phyloP scores from a whole-genome alignment of 1,140 invertebrate genomes.

The Drosophila yakuba region DNA sequence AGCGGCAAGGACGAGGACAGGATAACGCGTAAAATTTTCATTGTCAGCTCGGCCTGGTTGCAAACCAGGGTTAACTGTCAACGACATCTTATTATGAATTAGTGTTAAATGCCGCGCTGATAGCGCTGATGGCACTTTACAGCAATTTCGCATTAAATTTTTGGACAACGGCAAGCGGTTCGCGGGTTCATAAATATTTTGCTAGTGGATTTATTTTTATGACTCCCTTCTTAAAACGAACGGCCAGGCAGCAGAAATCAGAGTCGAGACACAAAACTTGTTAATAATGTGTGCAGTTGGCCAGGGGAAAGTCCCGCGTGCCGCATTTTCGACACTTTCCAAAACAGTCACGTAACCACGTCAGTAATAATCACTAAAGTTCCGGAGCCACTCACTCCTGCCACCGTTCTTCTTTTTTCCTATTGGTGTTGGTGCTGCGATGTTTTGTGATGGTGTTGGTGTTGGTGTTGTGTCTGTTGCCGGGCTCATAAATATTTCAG shows the following conservation, averaged over 20 bases:
- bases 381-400: slow-evolving; percentile 55
- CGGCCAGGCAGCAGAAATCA: slow-evolving; percentile 34
- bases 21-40: slow-evolving; percentile 67
- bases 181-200: slow-evolving; percentile 74
- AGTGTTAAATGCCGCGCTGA: slow-evolving; percentile 81
- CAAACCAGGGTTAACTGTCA: slow-evolving; percentile 77
- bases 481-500: slow-evolving; percentile 76
- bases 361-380: slow-evolving; percentile 85
- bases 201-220: slow-evolving; percentile 80
- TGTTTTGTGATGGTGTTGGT: slow-evolving; percentile 17
- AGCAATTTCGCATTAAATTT: slow-evolving; percentile 77
- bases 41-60: slow-evolving; percentile 65
- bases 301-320: slow-evolving; percentile 48
- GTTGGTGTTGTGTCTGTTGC: slow-evolving; percentile 24
- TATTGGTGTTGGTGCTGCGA: slow-evolving; percentile 8
- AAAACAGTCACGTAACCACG: slow-evolving; percentile 84
- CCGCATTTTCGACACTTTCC: slow-evolving; percentile 84
- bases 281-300: slow-evolving; percentile 43
- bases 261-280: slow-evolving; percentile 52
- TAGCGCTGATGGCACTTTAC: slow-evolving; percentile 75
- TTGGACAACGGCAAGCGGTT: neutral
- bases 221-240: slow-evolving; percentile 20
- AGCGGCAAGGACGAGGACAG: slow-evolving; percentile 31
- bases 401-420: slow-evolving; percentile 5
- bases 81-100: slow-evolving; percentile 83